Evolutionary conservation across 2,113 vertebrate species (phyloP).

Genomic region (Larimichthys crocea): DNA sequence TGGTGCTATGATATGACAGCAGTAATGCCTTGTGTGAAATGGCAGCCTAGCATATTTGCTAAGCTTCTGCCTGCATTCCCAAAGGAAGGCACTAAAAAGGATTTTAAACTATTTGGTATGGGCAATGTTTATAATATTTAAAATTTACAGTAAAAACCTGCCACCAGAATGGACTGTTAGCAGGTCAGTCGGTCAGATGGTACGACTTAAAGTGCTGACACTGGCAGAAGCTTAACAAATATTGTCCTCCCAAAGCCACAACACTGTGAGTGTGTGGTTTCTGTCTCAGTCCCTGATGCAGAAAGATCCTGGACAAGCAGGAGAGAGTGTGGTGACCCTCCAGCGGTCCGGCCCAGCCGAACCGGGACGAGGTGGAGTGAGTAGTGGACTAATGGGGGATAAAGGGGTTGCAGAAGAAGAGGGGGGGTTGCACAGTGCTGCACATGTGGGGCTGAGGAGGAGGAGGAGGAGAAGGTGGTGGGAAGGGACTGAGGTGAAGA

Average conservation of each 20-base stretch:
- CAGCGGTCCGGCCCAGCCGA: conserved; percentile 72
- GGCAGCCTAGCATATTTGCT: conserved; percentile 81
- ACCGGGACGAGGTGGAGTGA: conserved; percentile 75
- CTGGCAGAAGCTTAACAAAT: conserved; percentile 85
- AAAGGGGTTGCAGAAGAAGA: conserved; percentile 46
- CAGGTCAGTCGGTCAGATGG: conserved; percentile 37
- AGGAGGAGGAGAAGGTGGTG: conserved; percentile 8
- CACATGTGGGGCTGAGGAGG: conserved; percentile 64
- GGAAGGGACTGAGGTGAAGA: conserved; percentile 78
- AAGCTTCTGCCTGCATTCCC: conserved; percentile 81
- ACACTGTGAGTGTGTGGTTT: conserved; percentile 78
- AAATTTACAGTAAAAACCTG: conserved; percentile 30
- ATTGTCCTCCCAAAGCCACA: conserved; percentile 80
- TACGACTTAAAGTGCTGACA: conserved; percentile 29
- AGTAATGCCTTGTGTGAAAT: conserved; percentile 81
- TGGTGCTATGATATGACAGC: conserved; percentile 80
- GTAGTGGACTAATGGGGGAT: conserved; percentile 64
- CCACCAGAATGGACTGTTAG: conserved; percentile 42
- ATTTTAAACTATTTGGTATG: background rate
- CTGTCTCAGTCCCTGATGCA: conserved; percentile 81
- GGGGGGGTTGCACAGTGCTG: conserved; percentile 67
- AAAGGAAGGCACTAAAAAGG: conserved; percentile 26
- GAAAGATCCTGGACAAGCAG: conserved; percentile 84
- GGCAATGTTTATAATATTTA: background rate
- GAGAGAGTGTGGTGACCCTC: conserved; percentile 80